Base-by-base conservation (phyloP, 2,888 invertebrate genomes). In the Petrolisthes cinctipes region DNA sequence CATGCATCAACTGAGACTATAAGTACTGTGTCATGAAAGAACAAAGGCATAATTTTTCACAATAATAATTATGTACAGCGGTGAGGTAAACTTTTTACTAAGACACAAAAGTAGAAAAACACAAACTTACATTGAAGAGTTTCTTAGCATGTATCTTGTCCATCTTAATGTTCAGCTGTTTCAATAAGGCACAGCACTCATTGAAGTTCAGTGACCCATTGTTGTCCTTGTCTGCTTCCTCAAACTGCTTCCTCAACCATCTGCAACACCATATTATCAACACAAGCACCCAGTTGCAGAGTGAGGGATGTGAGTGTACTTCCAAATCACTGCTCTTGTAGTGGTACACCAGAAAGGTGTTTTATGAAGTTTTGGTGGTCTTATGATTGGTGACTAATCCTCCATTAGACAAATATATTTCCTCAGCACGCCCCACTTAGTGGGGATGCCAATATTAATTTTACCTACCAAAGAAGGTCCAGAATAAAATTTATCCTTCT, bases 111-210 rank as follows among this genome's bases (percentile, higher is more conserved):
- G 73, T 37, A 37, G 37, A 37, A 37, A 37, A 37, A 1, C 37
- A 14, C 23, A 23, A n/a, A 92, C 92, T 92, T 91, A 94, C 94
- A 91, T 94, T 92, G 92, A 95, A 95, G 78, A 94, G 91, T 82
- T 92, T 92, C 90, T 92, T 92, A 4, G 94, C 94, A 90, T 94
- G 93, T 56, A 92, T 92, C 86, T 93, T 93, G 88, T 94, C 93
- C 92, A 94, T 93, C 90, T 94, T 93, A 54, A 94, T 93, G 91
- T 95, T 95, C 81, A 95, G 92, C 89, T 94, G 93, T 85, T 94
- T 92, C 78, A 95, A 92, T 91, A 93, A 93, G 91, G 93, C 92
- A 82, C 94, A 93, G 6, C 83, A 79, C 92, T 95, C 95, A 51
- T 93, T 93, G 91, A 94, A 94, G 91, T 93, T 93, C 51, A 95